Conservation (phyloP, 2,888 invertebrate species). For the Lycaena phlaeas region DNA sequence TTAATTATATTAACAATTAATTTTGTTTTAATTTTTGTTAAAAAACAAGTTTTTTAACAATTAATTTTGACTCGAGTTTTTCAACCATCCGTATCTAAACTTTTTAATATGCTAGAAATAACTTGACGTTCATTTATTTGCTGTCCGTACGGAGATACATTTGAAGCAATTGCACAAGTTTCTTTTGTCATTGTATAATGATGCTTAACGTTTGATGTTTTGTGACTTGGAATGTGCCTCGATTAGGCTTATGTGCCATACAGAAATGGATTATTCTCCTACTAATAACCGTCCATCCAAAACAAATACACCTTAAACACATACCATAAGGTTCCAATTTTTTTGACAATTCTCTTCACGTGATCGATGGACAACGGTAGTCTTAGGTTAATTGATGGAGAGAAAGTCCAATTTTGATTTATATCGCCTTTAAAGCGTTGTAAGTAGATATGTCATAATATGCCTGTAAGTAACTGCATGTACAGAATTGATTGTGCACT, state of each 20-base stretch:
- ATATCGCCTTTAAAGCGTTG: neutral
- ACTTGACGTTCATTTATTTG: slow-evolving; percentile 20
- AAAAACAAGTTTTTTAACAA: too few relatives aligned
- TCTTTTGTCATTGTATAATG: slow-evolving; percentile 70
- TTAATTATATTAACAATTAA: too few relatives aligned
- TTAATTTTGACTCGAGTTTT: too few relatives aligned
- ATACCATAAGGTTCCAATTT: slow-evolving; percentile 20
- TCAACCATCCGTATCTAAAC: too few relatives aligned
- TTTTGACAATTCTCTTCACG: slow-evolving; percentile 8
- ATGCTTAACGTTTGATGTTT: slow-evolving; percentile 58
- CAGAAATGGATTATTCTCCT: slow-evolving; percentile 32
- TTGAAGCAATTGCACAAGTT: slow-evolving; percentile 65
- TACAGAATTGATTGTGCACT: neutral
- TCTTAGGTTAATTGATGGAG: slow-evolving; percentile 2
- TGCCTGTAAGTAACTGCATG: neutral
- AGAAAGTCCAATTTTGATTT: slow-evolving; percentile 3
- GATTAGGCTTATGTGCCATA: slow-evolving; percentile 44
- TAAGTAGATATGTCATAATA: neutral
- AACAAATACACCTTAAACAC: slow-evolving; percentile 14
- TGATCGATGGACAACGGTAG: neutral
- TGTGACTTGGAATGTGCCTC: slow-evolving; percentile 55
- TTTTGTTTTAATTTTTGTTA: too few relatives aligned
- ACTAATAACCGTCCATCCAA: slow-evolving; percentile 19
- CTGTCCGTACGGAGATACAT: slow-evolving; percentile 47
- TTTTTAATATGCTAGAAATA: too few relatives aligned